Percentiles rank a stretch among this genome's conserved stretches.
Evolutionary conservation across 2,797 vertebrate species (phyloP).

Genomic region (Bucorvus abyssinicus): DNA sequence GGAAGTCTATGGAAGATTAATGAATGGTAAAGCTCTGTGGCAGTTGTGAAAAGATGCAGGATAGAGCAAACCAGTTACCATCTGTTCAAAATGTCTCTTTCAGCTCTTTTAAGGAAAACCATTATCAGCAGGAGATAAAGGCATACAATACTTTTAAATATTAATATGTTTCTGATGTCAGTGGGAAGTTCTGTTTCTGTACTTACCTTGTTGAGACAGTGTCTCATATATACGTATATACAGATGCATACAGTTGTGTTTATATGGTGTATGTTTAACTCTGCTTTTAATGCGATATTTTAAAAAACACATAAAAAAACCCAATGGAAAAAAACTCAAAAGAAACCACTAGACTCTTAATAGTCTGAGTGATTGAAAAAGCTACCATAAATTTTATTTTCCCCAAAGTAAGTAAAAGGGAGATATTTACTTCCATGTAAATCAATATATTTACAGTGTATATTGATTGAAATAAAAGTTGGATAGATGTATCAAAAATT

Average conservation of each 20-base stretch:
- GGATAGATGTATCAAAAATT: background rate
- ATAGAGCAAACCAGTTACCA: constrained; percentile 91
- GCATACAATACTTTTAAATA: constrained; percentile 76
- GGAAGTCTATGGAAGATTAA: constrained; percentile 98
- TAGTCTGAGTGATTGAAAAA: background rate
- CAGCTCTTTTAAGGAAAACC: constrained; percentile 90
- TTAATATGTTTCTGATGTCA: constrained; percentile 74
- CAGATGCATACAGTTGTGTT: background rate
- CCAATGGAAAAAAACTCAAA: background rate
- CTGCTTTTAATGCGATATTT: background rate
- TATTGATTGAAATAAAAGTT: background rate
- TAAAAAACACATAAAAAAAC: background rate
- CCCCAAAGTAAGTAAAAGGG: background rate
- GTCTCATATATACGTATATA: background rate
- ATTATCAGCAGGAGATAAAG: constrained; percentile 88
- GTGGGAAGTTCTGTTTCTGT: constrained; percentile 64
- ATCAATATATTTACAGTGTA: background rate
- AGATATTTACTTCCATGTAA: background rate
- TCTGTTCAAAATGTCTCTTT: constrained; percentile 94
- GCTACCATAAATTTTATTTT: background rate
- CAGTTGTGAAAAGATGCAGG: constrained; percentile 92
- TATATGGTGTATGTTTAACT: background rate
- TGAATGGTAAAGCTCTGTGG: constrained; percentile 92
- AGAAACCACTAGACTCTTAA: background rate
- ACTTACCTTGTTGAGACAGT: background rate